Conservation (phyloP, 2,888 invertebrate species). For the Notodonta dromedarius region DNA sequence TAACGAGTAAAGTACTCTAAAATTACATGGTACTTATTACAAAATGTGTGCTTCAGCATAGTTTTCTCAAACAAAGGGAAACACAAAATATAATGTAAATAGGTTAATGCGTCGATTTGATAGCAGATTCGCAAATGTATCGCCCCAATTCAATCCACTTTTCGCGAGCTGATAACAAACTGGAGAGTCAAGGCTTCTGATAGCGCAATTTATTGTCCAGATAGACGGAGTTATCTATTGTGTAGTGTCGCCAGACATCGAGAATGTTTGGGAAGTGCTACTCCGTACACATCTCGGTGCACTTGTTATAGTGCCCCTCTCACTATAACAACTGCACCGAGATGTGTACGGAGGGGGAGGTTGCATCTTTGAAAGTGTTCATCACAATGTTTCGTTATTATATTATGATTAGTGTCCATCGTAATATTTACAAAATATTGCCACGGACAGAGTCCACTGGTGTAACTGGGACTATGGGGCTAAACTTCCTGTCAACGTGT, state of each 20-base stretch:
- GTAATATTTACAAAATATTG: no score
- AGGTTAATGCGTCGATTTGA: constrained; percentile 56
- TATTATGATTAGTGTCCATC: no score
- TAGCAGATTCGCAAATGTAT: constrained; percentile 56
- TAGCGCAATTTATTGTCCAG: constrained; percentile 37
- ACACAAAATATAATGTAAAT: constrained; percentile 39
- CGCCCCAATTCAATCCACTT: constrained; percentile 58
- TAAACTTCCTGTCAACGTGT: no score
- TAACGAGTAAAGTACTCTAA: not conserved
- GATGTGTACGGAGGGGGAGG: no score
- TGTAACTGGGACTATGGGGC: no score
- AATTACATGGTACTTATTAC: no score
- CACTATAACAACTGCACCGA: no score
- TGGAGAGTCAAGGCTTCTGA: constrained; percentile 36
- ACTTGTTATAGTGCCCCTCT: no score
- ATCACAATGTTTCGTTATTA: no score
- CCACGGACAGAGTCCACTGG: no score
- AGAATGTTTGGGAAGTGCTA: not conserved
- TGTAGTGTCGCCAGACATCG: not conserved
- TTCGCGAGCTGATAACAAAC: constrained; percentile 44
- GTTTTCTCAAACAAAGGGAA: not conserved
- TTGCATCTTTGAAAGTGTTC: no score
- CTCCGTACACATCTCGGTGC: no score
- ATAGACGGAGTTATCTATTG: constrained; percentile 22
- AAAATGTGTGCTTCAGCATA: not conserved